A percentile compares a stretch with the other conserved stretches of the same genome.
These are phyloP conservation scores for Ormia ochracea DNA, from an alignment of 2,888 invertebrate species.

Conservation along the genomic window DNA sequence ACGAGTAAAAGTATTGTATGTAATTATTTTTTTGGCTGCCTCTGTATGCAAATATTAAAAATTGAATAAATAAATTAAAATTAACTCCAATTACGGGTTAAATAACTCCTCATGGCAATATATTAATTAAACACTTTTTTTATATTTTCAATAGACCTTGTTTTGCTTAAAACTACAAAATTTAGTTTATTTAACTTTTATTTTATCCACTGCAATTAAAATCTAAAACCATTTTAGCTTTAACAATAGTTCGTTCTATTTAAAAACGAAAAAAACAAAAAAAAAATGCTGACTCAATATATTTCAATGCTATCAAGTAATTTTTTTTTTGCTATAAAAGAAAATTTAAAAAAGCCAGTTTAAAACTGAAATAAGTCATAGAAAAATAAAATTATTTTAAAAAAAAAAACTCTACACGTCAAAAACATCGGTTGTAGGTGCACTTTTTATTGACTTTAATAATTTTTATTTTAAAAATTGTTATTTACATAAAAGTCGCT, in stretches of 20 bases:
- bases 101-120: slow-evolving; percentile 21
- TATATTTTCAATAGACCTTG: slow-evolving; percentile 11
- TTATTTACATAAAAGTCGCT: slow-evolving; percentile 27
- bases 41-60: too few species aligned
- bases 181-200: not conserved
- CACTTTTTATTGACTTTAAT: slow-evolving; percentile 39
- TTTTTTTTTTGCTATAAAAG: slow-evolving; percentile 36
- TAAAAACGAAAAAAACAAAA: too few species aligned
- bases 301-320: slow-evolving; percentile 57
- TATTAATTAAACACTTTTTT: slow-evolving; percentile 19
- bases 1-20: too few species aligned
- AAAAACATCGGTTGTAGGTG: slow-evolving; percentile 44
- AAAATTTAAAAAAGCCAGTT: slow-evolving; percentile 13
- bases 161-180: slow-evolving; percentile 1
- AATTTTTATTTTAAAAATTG: not conserved
- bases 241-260: slow-evolving; percentile 14
- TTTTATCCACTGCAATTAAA: slow-evolving; percentile 17
- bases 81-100: not conserved
- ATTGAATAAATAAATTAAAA: not conserved
- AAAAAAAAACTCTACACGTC: not conserved
- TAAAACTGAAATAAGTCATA: slow-evolving; percentile 28
- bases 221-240: slow-evolving; percentile 31
- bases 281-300: slow-evolving; percentile 52
- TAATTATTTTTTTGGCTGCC: too few species aligned
- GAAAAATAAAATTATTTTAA: slow-evolving; percentile 24